Evolutionary conservation across 2,797 vertebrate genomes (phyloP), one percentile per base, ranked within the genome.

Genomic region (Pipistrellus nathusii): DNA sequence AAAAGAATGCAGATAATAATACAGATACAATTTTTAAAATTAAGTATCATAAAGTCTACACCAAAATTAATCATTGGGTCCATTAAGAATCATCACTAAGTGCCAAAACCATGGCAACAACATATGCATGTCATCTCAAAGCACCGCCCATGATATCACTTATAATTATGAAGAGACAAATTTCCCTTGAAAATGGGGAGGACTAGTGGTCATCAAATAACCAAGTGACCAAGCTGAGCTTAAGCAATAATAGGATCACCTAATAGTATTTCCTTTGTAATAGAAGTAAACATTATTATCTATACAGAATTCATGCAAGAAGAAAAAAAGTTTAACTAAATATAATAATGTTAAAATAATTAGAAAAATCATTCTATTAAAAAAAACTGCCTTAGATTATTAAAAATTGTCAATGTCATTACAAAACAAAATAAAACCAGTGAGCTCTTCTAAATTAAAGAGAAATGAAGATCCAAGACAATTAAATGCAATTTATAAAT

Each of bases 91-190:
- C 11, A 20, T 12, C 64, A 32, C 0, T 4, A 12, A 30, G 32
- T 41, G 2, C 1, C 9, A 27, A n/a, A 23, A 12, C 6, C n/a
- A 68, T 23, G 6, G 2, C 8, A 8, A 12, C 5, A 38, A 3
- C 35, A 3, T 20, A 32, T 35, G 32, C 17, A 18, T 9, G 30
- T 48, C 38, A 48, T 18, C 55, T 68, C n/a, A 48, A 92, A 72
- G 18, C 17, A 17, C n/a, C 8, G 5, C 3, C 3, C 27, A 35
- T 12, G 62, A 8, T 68, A 48, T 13, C 35, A 80, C 18, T 71
- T 46, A 57, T 9, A 48, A 76, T n/a, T 35, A 59, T 15, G 41
- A 90, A 90, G 2, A 30, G 71, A 27, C 14, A 44, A 32, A n/a
- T 53, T n/a, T 30, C 5, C 3, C 48, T 62, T 38, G 51, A 81